Base-by-base conservation (phyloP, 2,797 vertebrate genomes). In the Hyperoplus lanceolatus region DNA sequence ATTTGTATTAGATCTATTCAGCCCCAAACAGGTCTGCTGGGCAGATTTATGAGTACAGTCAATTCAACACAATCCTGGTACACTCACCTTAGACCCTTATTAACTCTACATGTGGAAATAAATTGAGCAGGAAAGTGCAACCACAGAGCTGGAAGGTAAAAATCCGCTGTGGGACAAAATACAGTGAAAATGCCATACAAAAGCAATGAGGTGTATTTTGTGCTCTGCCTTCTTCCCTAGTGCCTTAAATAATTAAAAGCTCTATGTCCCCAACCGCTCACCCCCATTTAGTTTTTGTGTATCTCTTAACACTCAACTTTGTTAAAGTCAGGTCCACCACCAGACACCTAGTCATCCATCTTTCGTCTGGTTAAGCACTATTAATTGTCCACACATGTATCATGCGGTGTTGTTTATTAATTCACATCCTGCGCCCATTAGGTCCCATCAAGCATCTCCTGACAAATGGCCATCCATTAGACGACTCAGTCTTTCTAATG, bases 331-430 rank as follows among this genome's bases (percentile, higher is more conserved):
- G 61, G 77, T 77, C 69, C 57, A 77, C 88, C 87, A 76, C 49
- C 48, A 54, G 48, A 16, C 42, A 18, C 38, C 29, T 42, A 59
- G 53, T 89, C 83, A 88, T 93, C 81, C 79, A 82, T 93, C 91
- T 92, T 86, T 60, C 74, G 77, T 76, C 90, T 93, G 50, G 42
- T 94, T 92, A 92, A 77, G 76, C 67, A 55, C 89, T 90, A 92
- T 94, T 94, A 94, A 94, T 93, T 93, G 90, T 85, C 89, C 73
- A 78, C 85, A 88, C 87, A 83, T 92, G 89, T 90, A 87, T 65
- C 77, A 48, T 71, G 65, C 65, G 72, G 72, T 41, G 63, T 86
- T 94, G 91, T 93, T 93, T 94, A 94, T 94, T 94, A 93, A 94
- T 94, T 94, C 90, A 88, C 89, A 90, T 83, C 84, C 89, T 82